Percentiles rank a stretch among this genome's conserved stretches.
phyloP scores from a whole-genome alignment of 2,113 vertebrate species.

The Nansenia antarctica region DNA sequence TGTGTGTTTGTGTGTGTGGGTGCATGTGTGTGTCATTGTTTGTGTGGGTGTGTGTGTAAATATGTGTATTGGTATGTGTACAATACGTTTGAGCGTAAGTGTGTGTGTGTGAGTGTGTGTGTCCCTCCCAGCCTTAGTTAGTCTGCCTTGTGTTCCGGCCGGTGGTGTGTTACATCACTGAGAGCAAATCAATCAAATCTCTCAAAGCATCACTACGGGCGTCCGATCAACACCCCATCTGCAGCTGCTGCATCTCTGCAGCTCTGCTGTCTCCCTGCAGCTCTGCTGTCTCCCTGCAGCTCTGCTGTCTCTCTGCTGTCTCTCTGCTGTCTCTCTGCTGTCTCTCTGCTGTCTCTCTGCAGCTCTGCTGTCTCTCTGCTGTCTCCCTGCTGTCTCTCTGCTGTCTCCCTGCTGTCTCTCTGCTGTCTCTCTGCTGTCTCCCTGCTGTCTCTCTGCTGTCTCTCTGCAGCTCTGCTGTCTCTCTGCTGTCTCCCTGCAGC shows the following conservation, averaged over 20 bases:
- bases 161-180: constrained; percentile 51
- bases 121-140: constrained; percentile 27
- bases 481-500: too few species aligned
- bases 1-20: constrained; percentile 34
- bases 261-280: too few species aligned
- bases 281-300: too few species aligned
- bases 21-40: constrained; percentile 20
- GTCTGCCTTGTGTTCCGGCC: constrained; percentile 20
- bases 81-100: constrained; percentile 35
- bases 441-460: too few species aligned
- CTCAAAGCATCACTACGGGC: constrained; percentile 64
- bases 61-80: constrained; percentile 3
- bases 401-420: too few species aligned
- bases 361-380: too few species aligned
- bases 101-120: constrained; percentile 24
- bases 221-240: constrained; percentile 63
- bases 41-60: constrained; percentile 29
- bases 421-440: too few species aligned
- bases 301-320: too few species aligned
- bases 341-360: too few species aligned
- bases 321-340: too few species aligned
- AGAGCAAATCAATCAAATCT: constrained; percentile 70
- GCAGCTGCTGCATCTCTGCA: constrained; percentile 23
- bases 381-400: too few species aligned
- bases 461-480: too few species aligned